These are phyloP conservation scores for Melanostigma gelatinosum DNA, from an alignment of 2,113 vertebrate genomes.

Conservation along the genomic window DNA sequence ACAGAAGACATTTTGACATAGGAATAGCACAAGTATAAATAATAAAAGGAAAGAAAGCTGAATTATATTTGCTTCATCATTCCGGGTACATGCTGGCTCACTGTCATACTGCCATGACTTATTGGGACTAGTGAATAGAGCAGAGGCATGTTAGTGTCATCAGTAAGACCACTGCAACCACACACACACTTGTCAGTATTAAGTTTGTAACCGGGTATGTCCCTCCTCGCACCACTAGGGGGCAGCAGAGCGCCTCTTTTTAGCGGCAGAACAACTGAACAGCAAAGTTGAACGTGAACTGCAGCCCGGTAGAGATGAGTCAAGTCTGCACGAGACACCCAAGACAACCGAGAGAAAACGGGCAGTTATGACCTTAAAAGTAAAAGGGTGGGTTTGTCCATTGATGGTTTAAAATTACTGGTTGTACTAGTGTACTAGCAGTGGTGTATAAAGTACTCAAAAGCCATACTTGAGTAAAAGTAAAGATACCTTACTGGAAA, in stretches of 20 bases:
- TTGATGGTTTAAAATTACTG: not conserved
- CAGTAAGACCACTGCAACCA: too few species aligned
- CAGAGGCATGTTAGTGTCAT: too few species aligned
- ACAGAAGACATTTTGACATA: not conserved
- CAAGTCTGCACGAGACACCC: conserved; percentile 16
- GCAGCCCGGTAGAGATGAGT: not conserved
- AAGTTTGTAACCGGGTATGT: not conserved
- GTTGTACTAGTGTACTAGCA: not conserved
- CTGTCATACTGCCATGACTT: too few species aligned
- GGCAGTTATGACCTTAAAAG: not conserved
- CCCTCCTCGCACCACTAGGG: conserved; percentile 31
- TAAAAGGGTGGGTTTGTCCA: conserved; percentile 1
- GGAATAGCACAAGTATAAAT: not conserved
- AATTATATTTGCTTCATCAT: not conserved
- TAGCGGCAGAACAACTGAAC: not conserved
- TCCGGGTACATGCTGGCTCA: too few species aligned
- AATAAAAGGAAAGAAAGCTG: not conserved
- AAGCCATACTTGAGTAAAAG: too few species aligned
- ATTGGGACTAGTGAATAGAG: too few species aligned
- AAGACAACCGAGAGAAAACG: not conserved
- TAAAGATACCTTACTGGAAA: too few species aligned
- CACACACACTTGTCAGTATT: not conserved
- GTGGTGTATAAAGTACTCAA: too few species aligned
- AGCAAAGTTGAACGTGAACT: conserved; percentile 22
- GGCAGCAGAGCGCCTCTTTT: conserved; percentile 24